Base-by-base conservation (phyloP, 37 sponge, comb jelly and placozoan genomes). In the Halichondria panicea region DNA sequence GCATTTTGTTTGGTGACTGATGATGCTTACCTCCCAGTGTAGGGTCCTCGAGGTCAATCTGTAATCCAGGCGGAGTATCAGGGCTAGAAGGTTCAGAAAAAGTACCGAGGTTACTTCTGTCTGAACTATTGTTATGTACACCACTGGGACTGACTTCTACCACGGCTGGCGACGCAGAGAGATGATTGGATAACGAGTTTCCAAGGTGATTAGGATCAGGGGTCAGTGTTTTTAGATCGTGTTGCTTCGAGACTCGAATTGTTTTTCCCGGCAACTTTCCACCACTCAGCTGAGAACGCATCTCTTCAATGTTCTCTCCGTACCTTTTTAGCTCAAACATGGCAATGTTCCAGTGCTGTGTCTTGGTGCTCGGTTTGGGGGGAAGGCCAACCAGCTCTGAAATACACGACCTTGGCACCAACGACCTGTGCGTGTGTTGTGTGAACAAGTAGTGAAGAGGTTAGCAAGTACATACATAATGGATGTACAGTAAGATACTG, bases 281-380 rank as follows among this genome's bases (percentile, higher is more conserved):
- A 48, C 52, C 15, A 3, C 25, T 25, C 9, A 27, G 56, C 7
- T 68, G 68, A 30, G 24, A 4, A 28, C 40, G 32, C 88, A 87
- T 87, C 46, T 45, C 71, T 24, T 84, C 56, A 37, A 93, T 82
- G 71, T 89, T 93, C 52, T 88, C 66, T 0, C 86, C 77, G 56
- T 93, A 93, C 25, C 72, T 81, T 44, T 72, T 72, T 30, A 93
- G 79, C 39, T 93, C 94, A 18, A 72, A 50, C 81, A 93, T 81
- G 45, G 90, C 86, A 0, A 71, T 46, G 66, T 77, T 78, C 94
- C 94, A 93, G 72, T 85, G 72, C 53, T 74, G 70, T 28, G 76
- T 81, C 82, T 93, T 93, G 56, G 73, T 75, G 63, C 70, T 61
- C 1, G 94, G 90, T 8, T 81, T 81, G 19, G 94, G 89, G 4